Percentiles rank a stretch among this genome's conserved stretches.
phyloP scores from a whole-genome alignment of 2,888 invertebrate species.

The Spodoptera littoralis region DNA sequence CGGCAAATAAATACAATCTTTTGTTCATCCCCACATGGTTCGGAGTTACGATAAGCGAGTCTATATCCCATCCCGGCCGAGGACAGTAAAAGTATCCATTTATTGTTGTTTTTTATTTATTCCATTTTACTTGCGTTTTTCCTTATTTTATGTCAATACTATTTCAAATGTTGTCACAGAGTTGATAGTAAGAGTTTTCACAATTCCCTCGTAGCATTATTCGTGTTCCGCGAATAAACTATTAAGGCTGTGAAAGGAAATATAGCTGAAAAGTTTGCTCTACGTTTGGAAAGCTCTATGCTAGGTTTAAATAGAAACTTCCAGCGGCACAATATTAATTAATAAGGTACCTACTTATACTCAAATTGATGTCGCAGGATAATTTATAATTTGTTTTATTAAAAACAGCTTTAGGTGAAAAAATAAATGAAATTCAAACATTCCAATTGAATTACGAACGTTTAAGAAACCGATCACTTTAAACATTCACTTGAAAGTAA shows the following conservation, averaged over 20 bases:
- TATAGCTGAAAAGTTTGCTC: too few relatives aligned
- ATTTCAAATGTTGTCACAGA: conserved; percentile 15
- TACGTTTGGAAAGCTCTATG: neutral
- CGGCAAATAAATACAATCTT: conserved; percentile 83
- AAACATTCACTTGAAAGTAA: conserved; percentile 29
- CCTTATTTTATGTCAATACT: conserved; percentile 49
- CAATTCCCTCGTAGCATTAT: too few relatives aligned
- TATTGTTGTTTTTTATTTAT: conserved; percentile 68
- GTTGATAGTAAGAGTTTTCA: too few relatives aligned
- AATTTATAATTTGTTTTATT: neutral
- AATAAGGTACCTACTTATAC: too few relatives aligned
- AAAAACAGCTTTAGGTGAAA: neutral
- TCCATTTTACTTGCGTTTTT: conserved; percentile 64
- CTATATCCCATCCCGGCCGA: conserved; percentile 70
- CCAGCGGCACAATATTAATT: too few relatives aligned
- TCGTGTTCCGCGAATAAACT: too few relatives aligned
- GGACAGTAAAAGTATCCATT: conserved; percentile 78
- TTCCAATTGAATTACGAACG: conserved; percentile 17
- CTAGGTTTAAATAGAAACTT: neutral
- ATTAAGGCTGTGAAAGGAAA: too few relatives aligned
- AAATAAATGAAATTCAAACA: conserved; percentile 9
- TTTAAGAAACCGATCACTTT: conserved; percentile 19
- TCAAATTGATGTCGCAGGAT: too few relatives aligned
- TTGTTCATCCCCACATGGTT: conserved; percentile 82
- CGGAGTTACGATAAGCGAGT: conserved; percentile 73